Evolutionary conservation across 1,140 invertebrate genomes (phyloP).

Genomic region (Venturia canescens): DNA sequence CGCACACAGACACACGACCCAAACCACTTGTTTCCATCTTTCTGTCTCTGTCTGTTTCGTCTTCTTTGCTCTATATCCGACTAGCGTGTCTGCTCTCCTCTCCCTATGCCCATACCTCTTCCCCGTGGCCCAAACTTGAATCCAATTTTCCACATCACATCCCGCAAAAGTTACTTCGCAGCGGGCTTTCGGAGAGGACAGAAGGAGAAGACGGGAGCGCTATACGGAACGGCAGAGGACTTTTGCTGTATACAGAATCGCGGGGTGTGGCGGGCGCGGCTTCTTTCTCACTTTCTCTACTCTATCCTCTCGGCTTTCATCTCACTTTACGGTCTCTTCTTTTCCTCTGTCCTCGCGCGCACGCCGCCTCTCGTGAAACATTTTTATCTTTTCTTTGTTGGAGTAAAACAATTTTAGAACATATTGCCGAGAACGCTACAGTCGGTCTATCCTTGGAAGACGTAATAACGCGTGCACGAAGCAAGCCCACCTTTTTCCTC

Average conservation of each 20-base stretch:
- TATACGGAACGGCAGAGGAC: conserved; percentile 48
- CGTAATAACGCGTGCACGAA: conserved; percentile 63
- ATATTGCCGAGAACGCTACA: conserved; percentile 61
- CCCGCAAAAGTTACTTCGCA: conserved; percentile 69
- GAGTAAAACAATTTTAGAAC: conserved; percentile 70
- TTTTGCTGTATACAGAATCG: conserved; percentile 32
- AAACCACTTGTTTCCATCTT: conserved; percentile 31
- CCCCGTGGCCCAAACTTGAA: conserved; percentile 63
- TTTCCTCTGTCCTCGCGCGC: neutral
- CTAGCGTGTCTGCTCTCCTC: neutral
- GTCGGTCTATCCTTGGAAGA: conserved; percentile 43
- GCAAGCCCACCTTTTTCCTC: conserved; percentile 9
- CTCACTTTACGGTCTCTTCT: neutral
- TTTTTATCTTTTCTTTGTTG: conserved; percentile 48
- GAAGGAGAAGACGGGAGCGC: conserved; percentile 49
- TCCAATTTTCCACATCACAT: conserved; percentile 71
- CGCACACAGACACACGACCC: too few relatives aligned
- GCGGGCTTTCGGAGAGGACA: conserved; percentile 52
- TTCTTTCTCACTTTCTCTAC: conserved; percentile 38
- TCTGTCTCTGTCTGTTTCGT: conserved; percentile 34
- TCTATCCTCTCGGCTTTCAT: neutral
- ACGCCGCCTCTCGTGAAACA: conserved; percentile 37
- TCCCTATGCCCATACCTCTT: conserved; percentile 44
- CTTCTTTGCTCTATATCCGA: conserved; percentile 25
- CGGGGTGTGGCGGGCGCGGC: conserved; percentile 17